phyloP scores from a whole-genome alignment of 2,888 invertebrate species.

The Phytoseiulus persimilis region DNA sequence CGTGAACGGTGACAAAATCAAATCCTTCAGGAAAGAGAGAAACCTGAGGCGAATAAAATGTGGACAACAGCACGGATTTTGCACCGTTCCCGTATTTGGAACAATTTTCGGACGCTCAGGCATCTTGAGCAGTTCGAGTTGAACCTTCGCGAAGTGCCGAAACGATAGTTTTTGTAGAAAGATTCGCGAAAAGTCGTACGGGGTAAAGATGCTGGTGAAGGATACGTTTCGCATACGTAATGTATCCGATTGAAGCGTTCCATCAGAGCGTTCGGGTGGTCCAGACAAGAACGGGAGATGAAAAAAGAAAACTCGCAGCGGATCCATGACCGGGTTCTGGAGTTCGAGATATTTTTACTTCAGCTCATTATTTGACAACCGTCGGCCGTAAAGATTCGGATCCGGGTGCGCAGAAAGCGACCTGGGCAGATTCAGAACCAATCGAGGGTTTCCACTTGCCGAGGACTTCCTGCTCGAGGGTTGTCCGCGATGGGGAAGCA shows the following conservation, averaged over 20 bases:
- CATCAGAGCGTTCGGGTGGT: neutral
- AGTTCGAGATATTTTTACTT: neutral
- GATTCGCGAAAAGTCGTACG: neutral
- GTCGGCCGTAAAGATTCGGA: too few relatives aligned
- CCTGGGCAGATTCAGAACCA: too few relatives aligned
- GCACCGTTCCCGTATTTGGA: too few relatives aligned
- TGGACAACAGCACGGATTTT: too few relatives aligned
- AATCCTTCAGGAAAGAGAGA: neutral
- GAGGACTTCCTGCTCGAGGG: too few relatives aligned
- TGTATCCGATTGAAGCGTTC: neutral
- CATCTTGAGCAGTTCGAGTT: too few relatives aligned
- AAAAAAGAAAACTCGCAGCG: neutral
- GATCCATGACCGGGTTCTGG: neutral
- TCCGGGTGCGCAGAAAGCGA: too few relatives aligned
- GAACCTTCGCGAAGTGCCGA: neutral
- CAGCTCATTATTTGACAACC: neutral
- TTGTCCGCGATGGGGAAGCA: too few relatives aligned
- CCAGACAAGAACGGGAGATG: neutral
- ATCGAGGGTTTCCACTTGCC: too few relatives aligned
- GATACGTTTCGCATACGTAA: neutral
- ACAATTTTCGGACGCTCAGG: too few relatives aligned
- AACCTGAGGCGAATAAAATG: too few relatives aligned
- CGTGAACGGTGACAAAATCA: neutral
- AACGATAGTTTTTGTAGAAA: neutral
- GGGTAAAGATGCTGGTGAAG: neutral